A percentile compares a stretch with the other conserved stretches of the same genome.
phyloP scores from a whole-genome alignment of 1,140 invertebrate species.

The Nephotettix cincticeps region DNA sequence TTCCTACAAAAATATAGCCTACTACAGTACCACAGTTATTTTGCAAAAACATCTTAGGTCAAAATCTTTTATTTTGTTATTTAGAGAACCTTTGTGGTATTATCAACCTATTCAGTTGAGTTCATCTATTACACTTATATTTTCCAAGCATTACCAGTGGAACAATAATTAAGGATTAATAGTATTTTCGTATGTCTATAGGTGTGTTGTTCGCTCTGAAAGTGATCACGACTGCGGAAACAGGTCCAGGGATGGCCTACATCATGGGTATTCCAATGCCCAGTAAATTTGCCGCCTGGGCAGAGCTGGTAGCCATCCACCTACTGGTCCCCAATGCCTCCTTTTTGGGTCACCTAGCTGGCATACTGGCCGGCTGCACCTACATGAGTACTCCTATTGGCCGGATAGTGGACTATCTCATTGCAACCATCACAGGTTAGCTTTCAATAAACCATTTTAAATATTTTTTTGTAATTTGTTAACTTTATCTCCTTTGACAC shows the following conservation, averaged over 20 bases:
- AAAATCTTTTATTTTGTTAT: too few species aligned
- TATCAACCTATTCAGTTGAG: too few species aligned
- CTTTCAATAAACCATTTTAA: too few species aligned
- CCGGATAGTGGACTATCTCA: constrained; percentile 51
- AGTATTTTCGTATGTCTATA: constrained; percentile 28
- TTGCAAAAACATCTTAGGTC: too few species aligned
- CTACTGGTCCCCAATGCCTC: constrained; percentile 61
- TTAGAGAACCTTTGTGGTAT: too few species aligned
- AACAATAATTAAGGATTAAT: too few species aligned
- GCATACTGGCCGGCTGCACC: constrained; percentile 65
- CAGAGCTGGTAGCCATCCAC: constrained; percentile 67
- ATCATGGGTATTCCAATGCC: constrained; percentile 58
- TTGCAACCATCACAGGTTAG: constrained; percentile 47
- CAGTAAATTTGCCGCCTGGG: constrained; percentile 62
- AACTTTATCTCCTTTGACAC: too few species aligned
- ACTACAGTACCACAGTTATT: too few species aligned
- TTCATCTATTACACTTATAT: too few species aligned
- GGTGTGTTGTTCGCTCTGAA: constrained; percentile 66
- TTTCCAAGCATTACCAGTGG: too few species aligned
- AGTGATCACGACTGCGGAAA: constrained; percentile 57
- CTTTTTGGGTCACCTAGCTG: constrained; percentile 65
- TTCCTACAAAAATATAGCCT: too few species aligned
- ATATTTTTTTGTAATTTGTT: too few species aligned
- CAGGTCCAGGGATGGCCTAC: constrained; percentile 48
- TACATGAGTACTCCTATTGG: constrained; percentile 64